Evolutionary conservation across 2,797 vertebrate genomes (phyloP).

Genomic region (Catamblyrhynchus diadema): DNA sequence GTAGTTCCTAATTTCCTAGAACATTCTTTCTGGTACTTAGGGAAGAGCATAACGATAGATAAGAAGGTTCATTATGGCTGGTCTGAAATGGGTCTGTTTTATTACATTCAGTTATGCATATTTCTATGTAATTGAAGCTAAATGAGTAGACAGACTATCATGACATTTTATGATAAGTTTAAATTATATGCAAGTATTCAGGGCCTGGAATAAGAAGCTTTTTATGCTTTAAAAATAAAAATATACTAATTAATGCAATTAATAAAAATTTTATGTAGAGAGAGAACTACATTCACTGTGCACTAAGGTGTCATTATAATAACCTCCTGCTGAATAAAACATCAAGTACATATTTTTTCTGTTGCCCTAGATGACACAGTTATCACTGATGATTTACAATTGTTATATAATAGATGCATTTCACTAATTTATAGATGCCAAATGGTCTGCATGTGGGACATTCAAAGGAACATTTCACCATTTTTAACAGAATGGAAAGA

Average conservation of each 20-base stretch:
- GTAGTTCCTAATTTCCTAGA: neutral
- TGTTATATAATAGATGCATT: neutral
- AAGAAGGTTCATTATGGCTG: neutral
- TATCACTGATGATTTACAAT: neutral
- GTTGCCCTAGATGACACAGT: neutral
- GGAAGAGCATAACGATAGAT: neutral
- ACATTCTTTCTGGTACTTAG: neutral
- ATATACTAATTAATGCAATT: conserved; percentile 43
- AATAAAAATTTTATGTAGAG: conserved; percentile 17
- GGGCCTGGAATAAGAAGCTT: neutral
- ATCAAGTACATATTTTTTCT: conserved; percentile 21
- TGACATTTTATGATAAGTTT: conserved; percentile 2
- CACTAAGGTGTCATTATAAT: conserved; percentile 17
- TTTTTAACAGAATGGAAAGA: neutral
- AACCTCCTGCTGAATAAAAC: conserved; percentile 41
- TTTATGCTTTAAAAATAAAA: conserved; percentile 44
- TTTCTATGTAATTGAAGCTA: conserved; percentile 5
- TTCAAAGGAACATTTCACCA: neutral
- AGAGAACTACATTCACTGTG: neutral
- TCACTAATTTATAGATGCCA: conserved; percentile 25
- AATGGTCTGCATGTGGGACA: neutral
- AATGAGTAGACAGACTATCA: conserved; percentile 1
- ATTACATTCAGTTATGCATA: neutral
- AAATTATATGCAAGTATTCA: neutral
- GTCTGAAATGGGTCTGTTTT: neutral